A percentile compares a stretch with the other conserved stretches of the same genome.
These are phyloP conservation scores for Columbina picui DNA, from an alignment of 2,113 vertebrate species.

Conservation along the genomic window DNA sequence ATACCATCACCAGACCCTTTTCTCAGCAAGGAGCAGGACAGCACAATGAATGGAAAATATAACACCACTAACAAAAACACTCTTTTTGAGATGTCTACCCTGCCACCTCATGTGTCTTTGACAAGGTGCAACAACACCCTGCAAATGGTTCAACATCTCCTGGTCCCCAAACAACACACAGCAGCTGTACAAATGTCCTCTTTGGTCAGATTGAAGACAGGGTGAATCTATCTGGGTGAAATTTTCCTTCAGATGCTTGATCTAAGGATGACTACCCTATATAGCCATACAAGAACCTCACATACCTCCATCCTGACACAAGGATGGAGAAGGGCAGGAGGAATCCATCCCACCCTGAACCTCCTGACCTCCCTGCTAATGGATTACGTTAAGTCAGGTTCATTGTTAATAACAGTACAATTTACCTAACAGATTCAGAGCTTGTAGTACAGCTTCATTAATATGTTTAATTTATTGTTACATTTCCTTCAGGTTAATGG, in stretches of 20 bases:
- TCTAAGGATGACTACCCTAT: not conserved
- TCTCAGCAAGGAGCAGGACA: not conserved
- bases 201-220: not conserved
- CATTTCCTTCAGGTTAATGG: constrained; percentile 73
- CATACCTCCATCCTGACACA: not conserved
- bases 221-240: not conserved
- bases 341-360: not conserved
- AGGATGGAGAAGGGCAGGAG: not conserved
- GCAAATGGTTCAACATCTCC: rapidly evolving
- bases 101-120: not conserved
- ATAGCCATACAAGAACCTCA: not conserved
- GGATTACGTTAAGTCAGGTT: not conserved
- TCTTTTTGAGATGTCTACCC: not conserved
- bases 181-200: not conserved
- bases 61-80: not conserved
- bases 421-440: constrained; percentile 73
- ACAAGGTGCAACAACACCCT: not conserved
- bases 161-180: not conserved
- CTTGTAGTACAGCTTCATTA: constrained; percentile 70
- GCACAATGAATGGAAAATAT: not conserved
- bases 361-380: not conserved
- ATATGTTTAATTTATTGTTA: constrained; percentile 73
- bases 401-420: constrained; percentile 70
- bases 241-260: not conserved
- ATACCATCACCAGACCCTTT: not conserved